These are phyloP conservation scores for Incurvaria masculella DNA, from an alignment of 2,888 invertebrate genomes.

Conservation along the genomic window DNA sequence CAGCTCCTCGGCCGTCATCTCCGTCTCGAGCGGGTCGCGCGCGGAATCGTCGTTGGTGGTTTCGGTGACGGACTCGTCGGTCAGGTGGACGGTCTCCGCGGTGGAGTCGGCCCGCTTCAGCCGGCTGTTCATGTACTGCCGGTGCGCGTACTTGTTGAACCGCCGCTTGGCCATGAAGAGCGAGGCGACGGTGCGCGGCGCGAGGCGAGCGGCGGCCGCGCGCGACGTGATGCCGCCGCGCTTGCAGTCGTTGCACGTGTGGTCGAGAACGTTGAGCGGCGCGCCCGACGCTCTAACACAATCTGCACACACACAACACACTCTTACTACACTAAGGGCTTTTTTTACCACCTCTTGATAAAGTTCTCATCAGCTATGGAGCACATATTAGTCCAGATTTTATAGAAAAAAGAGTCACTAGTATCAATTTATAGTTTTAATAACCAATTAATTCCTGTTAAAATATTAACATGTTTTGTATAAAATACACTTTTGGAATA, in stretches of 20 bases:
- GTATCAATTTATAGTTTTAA: too few relatives aligned
- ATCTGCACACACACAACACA: slow-evolving; percentile 25
- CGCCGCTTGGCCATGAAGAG: slow-evolving; percentile 54
- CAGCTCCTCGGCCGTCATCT: neutral
- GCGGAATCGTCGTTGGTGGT: neutral
- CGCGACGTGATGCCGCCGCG: slow-evolving; percentile 52
- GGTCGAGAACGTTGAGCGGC: slow-evolving; percentile 43
- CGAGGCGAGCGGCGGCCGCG: slow-evolving; percentile 46
- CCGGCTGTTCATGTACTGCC: slow-evolving; percentile 41
- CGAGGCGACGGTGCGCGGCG: slow-evolving; percentile 51
- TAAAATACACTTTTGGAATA: neutral
- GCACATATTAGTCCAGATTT: too few relatives aligned
- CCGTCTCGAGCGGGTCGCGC: neutral
- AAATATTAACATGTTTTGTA: neutral
- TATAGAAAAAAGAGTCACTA: too few relatives aligned
- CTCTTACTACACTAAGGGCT: neutral
- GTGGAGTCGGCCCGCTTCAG: slow-evolving; percentile 1
- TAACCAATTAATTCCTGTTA: too few relatives aligned
- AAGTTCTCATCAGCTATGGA: neutral
- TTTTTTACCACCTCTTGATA: too few relatives aligned
- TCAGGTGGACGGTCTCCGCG: neutral
- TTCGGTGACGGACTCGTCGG: neutral
- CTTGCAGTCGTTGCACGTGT: slow-evolving; percentile 50
- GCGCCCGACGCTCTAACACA: slow-evolving; percentile 48
- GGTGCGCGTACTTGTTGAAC: slow-evolving; percentile 54